Percentiles rank a stretch among this genome's conserved stretches.
Evolutionary conservation across 2,113 vertebrate species (phyloP).

Genomic region (Corydoras sp.): DNA sequence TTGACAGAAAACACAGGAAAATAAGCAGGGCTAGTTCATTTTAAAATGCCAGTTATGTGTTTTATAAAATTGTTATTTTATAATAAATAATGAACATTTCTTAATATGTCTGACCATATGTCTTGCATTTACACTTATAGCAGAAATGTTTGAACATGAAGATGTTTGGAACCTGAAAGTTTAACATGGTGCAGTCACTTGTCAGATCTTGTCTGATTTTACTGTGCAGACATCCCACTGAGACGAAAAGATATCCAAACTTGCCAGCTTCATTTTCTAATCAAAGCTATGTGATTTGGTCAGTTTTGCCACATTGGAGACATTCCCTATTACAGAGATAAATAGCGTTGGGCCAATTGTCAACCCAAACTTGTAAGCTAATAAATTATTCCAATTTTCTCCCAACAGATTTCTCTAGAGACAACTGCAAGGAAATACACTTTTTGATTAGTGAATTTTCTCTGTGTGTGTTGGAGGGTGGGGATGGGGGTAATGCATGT

Average conservation of each 20-base stretch:
- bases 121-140: too few relatives aligned
- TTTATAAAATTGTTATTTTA: too few relatives aligned
- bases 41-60: too few relatives aligned
- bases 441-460: conserved; percentile 95
- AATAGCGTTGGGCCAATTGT: conserved; percentile 95
- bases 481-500: conserved; percentile 4
- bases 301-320: conserved; percentile 96
- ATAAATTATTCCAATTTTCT: conserved; percentile 97
- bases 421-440: conserved; percentile 89
- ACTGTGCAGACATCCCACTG: conserved; percentile 78
- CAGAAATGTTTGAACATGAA: background rate
- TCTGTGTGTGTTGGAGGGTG: conserved; percentile 8
- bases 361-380: conserved; percentile 95
- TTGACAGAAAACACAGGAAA: background rate
- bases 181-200: conserved; percentile 73
- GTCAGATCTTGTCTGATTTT: conserved; percentile 70
- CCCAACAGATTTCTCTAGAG: conserved; percentile 89
- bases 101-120: too few relatives aligned
- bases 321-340: conserved; percentile 96
- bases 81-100: too few relatives aligned
- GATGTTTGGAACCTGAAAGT: conserved; percentile 37
- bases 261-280: conserved; percentile 94
- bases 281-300: conserved; percentile 94
- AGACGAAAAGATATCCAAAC: conserved; percentile 79
- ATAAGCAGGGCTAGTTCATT: too few relatives aligned